Percentiles rank a stretch among this genome's conserved stretches.
Evolutionary conservation across 2,797 vertebrate species (phyloP).

Genomic region (Oryzias sinensis): DNA sequence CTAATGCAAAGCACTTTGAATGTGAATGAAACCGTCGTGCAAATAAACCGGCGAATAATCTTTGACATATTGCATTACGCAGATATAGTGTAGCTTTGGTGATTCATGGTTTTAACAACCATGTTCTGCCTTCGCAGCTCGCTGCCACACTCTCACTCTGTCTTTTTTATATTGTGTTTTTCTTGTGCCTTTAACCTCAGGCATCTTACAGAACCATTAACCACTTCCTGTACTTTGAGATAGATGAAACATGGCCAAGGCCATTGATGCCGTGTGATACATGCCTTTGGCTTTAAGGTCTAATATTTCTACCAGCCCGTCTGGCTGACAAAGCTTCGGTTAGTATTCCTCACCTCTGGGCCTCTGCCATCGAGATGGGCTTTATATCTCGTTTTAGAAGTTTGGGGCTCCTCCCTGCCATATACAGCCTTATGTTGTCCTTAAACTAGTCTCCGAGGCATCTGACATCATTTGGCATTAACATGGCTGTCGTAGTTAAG

Average conservation of each 20-base stretch:
- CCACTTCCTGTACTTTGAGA: conserved; percentile 41
- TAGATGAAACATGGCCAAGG: conserved; percentile 55
- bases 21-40: too few relatives aligned
- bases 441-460: conserved; percentile 34
- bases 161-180: conserved; percentile 34
- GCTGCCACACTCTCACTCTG: conserved; percentile 6
- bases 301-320: conserved; percentile 57
- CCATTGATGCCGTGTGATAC: conserved; percentile 57
- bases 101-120: conserved; percentile 13
- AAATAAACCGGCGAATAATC: neutral
- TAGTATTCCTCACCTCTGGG: conserved; percentile 58
- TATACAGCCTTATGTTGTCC: conserved; percentile 36
- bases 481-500: conserved; percentile 26
- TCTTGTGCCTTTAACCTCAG: conserved; percentile 36
- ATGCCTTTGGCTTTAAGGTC: conserved; percentile 61
- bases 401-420: conserved; percentile 10
- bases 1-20: too few relatives aligned
- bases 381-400: conserved; percentile 40
- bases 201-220: conserved; percentile 50
- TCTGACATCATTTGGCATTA: conserved; percentile 33
- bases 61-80: neutral
- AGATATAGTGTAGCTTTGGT: conserved; percentile 12
- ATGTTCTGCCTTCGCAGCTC: neutral
- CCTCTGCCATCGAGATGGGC: conserved; percentile 44
- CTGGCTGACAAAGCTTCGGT: conserved; percentile 54